phyloP scores from a whole-genome alignment of 2,888 invertebrate species.

The Brachylomia viminalis region DNA sequence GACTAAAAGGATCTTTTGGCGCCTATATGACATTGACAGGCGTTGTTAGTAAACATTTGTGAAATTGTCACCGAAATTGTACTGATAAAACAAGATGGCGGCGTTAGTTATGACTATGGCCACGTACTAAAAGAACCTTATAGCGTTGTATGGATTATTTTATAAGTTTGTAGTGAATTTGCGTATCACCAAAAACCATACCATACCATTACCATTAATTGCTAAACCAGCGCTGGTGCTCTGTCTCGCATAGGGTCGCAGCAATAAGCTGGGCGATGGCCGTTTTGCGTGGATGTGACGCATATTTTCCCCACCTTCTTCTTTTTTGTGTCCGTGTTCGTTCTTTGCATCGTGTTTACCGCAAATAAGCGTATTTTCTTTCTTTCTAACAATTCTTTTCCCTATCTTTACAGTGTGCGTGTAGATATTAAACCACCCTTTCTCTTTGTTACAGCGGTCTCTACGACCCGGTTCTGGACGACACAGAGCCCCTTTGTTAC shows the following conservation, averaged over 20 bases:
- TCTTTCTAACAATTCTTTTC: background rate
- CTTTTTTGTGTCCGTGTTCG: background rate
- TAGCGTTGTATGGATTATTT: too few species aligned
- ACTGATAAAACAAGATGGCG: background rate
- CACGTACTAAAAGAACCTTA: too few species aligned
- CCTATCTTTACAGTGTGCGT: background rate
- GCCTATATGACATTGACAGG: too few species aligned
- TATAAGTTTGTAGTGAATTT: too few species aligned
- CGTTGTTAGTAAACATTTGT: background rate
- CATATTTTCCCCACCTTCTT: too few species aligned
- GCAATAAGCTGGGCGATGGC: too few species aligned
- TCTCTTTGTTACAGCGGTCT: constrained; percentile 81
- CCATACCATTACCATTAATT: too few species aligned
- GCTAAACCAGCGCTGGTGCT: too few species aligned
- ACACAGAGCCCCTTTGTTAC: constrained; percentile 80
- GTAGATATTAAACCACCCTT: background rate
- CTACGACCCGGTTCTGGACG: constrained; percentile 86
- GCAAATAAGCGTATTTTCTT: background rate
- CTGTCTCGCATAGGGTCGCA: too few species aligned
- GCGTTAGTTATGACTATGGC: background rate
- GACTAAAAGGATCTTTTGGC: too few species aligned
- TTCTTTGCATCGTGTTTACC: background rate
- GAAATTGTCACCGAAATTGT: background rate
- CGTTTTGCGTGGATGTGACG: too few species aligned
- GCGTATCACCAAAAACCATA: too few species aligned